A percentile compares a stretch with the other conserved stretches of the same genome.
Conservation (phyloP, 2,888 invertebrate genomes). For the Tanypteryx hageni region DNA sequence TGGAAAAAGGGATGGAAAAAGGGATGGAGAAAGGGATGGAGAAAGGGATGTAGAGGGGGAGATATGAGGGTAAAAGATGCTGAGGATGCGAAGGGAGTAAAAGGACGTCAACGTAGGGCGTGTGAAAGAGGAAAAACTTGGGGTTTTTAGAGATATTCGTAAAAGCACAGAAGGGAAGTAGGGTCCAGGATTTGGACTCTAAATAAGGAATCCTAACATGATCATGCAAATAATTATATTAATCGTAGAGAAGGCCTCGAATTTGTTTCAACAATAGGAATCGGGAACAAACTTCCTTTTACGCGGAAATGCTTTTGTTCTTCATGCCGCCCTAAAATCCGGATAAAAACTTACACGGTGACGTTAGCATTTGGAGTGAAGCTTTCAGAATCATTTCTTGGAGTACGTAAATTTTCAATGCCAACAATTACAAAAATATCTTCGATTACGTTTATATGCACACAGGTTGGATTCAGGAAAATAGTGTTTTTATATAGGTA, state of each 20-base stretch:
- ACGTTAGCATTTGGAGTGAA: too few species aligned
- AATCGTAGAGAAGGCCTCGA: background rate
- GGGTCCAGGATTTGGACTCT: background rate
- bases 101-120: conserved; percentile 28
- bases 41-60: background rate
- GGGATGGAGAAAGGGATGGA: background rate
- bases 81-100: conserved; percentile 51
- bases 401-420: too few species aligned
- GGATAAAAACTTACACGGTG: too few species aligned
- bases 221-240: background rate
- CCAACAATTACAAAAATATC: too few species aligned
- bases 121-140: background rate
- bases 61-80: conserved; percentile 46
- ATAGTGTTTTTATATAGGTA: too few species aligned
- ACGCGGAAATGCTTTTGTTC: too few species aligned
- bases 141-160: background rate
- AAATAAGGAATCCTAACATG: conserved; percentile 29
- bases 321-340: too few species aligned
- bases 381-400: too few species aligned
- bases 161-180: background rate
- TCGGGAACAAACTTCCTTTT: background rate
- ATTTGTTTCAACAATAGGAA: background rate
- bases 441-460: too few species aligned
- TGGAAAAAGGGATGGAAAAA: background rate
- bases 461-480: too few species aligned